Evolutionary conservation across 2,113 vertebrate species (phyloP).

Genomic region (Bubo blakistoni): DNA sequence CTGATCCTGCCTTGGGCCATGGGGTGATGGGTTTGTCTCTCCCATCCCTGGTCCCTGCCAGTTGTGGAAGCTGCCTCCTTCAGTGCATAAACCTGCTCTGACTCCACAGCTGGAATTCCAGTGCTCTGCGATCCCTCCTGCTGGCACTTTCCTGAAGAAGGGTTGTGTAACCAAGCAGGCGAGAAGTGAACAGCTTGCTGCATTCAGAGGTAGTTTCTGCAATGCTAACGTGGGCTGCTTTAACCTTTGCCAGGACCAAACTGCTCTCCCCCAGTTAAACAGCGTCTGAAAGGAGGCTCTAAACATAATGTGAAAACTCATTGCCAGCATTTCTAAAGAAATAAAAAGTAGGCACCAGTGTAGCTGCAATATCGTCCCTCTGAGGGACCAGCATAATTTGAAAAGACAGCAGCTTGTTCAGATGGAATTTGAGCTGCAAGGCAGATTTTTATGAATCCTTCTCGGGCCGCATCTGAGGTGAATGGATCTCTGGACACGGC

Average conservation of each 20-base stretch:
- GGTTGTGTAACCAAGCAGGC: background rate
- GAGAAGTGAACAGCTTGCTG: background rate
- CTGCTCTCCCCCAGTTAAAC: background rate
- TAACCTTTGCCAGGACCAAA: background rate
- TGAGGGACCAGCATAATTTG: accelerated
- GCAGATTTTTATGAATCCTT: background rate
- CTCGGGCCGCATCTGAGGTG: accelerated
- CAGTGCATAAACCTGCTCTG: background rate
- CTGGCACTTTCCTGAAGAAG: background rate
- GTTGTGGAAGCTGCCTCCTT: background rate
- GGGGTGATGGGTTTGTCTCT: background rate
- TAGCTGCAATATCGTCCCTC: background rate
- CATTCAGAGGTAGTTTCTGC: background rate
- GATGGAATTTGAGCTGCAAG: background rate
- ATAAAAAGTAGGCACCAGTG: background rate
- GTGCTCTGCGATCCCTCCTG: background rate
- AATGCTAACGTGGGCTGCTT: background rate
- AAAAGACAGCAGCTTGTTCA: background rate
- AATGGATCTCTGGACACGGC: accelerated
- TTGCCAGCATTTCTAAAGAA: background rate
- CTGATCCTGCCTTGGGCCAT: background rate
- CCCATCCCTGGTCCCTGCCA: too few species aligned
- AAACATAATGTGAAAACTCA: accelerated
- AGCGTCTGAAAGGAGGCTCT: background rate
- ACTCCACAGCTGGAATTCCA: background rate